These are phyloP conservation scores for Aleiodes testaceus DNA, from an alignment of 2,888 invertebrate species.

Conservation along the genomic window DNA sequence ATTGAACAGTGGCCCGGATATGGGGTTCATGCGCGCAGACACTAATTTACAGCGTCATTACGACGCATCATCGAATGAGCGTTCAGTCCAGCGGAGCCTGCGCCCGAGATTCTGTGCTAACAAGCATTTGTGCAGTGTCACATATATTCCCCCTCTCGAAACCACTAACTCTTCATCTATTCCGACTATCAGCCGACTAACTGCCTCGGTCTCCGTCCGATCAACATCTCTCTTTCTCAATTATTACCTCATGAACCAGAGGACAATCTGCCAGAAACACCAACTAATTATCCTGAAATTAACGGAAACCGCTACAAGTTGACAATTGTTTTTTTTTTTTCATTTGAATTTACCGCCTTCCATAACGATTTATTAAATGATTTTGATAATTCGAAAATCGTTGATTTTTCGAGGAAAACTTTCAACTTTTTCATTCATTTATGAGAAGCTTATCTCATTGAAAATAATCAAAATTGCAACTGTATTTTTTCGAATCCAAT, in stretches of 20 bases:
- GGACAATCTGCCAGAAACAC: slow-evolving; percentile 48
- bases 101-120: slow-evolving; percentile 18
- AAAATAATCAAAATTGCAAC: no score
- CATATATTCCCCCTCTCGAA: slow-evolving; percentile 12
- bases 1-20: slow-evolving; percentile 39
- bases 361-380: neutral
- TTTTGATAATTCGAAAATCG: neutral
- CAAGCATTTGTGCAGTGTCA: slow-evolving; percentile 30
- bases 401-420: no score
- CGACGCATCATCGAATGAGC: slow-evolving; percentile 57
- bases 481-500: no score
- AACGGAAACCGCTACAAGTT: slow-evolving; percentile 48
- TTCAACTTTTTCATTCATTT: no score
- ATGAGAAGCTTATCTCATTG: no score
- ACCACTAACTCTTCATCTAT: neutral
- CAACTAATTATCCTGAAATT: slow-evolving; percentile 63
- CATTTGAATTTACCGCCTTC: neutral
- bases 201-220: slow-evolving; percentile 8
- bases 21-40: slow-evolving; percentile 58
- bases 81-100: slow-evolving; percentile 45
- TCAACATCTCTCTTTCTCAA: slow-evolving; percentile 61
- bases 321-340: neutral
- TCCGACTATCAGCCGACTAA: slow-evolving; percentile 2
- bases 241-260: slow-evolving; percentile 62
- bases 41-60: slow-evolving; percentile 62